Percentiles rank a stretch among this genome's conserved stretches.
phyloP scores from a whole-genome alignment of 1,140 invertebrate genomes.

The Drosophila parabipectinata region DNA sequence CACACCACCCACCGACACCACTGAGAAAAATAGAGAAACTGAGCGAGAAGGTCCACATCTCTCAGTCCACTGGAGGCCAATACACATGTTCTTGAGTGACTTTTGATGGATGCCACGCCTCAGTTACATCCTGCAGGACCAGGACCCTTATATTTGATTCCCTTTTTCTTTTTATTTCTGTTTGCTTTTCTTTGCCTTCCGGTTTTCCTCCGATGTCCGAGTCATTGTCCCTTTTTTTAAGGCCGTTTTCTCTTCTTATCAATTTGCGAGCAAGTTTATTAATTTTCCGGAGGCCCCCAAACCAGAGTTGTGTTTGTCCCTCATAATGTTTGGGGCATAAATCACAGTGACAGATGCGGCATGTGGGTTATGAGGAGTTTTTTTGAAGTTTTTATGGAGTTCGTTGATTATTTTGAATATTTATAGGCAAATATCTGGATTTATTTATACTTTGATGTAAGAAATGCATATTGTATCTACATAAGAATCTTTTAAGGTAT shows the following conservation, averaged over 20 bases:
- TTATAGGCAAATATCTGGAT: no score
- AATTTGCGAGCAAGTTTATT: constrained; percentile 70
- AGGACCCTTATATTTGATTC: constrained; percentile 41
- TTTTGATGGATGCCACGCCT: constrained; percentile 63
- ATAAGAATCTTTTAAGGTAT: no score
- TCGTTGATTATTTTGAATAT: not conserved
- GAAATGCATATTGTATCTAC: no score
- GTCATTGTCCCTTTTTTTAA: constrained; percentile 30
- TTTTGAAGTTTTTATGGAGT: constrained; percentile 15
- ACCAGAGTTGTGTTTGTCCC: constrained; percentile 22
- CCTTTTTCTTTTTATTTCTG: constrained; percentile 10
- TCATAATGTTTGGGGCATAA: constrained; percentile 48
- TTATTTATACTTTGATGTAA: no score
- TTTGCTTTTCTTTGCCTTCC: constrained; percentile 30
- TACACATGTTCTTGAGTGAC: constrained; percentile 71
- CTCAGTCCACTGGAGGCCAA: not conserved
- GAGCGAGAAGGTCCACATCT: constrained; percentile 7
- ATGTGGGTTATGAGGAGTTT: constrained; percentile 33
- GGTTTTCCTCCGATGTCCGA: constrained; percentile 3
- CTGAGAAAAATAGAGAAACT: constrained; percentile 13
- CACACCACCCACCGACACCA: not conserved
- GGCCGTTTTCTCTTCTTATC: constrained; percentile 60
- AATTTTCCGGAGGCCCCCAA: constrained; percentile 55
- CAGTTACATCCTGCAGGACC: constrained; percentile 48
- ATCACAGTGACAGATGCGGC: constrained; percentile 41